phyloP scores from a whole-genome alignment of 1,140 invertebrate genomes.

The Zeugodacus cucurbitae region DNA sequence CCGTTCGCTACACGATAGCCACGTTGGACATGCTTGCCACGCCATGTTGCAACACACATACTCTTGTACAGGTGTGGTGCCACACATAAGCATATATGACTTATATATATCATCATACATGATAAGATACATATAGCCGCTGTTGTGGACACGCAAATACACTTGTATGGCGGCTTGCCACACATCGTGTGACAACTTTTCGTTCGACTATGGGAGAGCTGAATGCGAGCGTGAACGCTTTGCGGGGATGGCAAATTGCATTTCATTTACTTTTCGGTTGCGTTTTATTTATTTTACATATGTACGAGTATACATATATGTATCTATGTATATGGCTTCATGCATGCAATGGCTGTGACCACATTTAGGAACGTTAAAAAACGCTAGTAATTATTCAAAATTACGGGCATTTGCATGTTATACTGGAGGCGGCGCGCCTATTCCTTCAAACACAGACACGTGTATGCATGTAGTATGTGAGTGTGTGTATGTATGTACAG shows the following conservation, averaged over 20 bases:
- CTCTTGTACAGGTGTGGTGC: not conserved
- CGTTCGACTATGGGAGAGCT: not conserved
- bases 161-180: not conserved
- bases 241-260: not conserved
- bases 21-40: not conserved
- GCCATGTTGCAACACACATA: not conserved
- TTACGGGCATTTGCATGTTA: slow-evolving; percentile 37
- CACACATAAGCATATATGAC: not conserved
- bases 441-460: not conserved
- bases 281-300: slow-evolving; percentile 17
- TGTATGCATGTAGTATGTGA: no score
- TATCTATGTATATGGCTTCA: not conserved
- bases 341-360: not conserved
- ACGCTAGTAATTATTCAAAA: slow-evolving; percentile 33
- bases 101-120: not conserved
- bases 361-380: slow-evolving; percentile 37
- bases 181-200: slow-evolving; percentile 20
- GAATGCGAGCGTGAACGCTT: not conserved
- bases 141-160: not conserved
- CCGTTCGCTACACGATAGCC: not conserved
- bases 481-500: no score
- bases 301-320: not conserved
- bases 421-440: slow-evolving; percentile 31
- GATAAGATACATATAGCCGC: not conserved
- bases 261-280: slow-evolving; percentile 25